Percentiles rank a stretch among this genome's conserved stretches.
These are phyloP conservation scores for Argyra leucocephala DNA, from an alignment of 2,888 invertebrate species.

Conservation along the genomic window DNA sequence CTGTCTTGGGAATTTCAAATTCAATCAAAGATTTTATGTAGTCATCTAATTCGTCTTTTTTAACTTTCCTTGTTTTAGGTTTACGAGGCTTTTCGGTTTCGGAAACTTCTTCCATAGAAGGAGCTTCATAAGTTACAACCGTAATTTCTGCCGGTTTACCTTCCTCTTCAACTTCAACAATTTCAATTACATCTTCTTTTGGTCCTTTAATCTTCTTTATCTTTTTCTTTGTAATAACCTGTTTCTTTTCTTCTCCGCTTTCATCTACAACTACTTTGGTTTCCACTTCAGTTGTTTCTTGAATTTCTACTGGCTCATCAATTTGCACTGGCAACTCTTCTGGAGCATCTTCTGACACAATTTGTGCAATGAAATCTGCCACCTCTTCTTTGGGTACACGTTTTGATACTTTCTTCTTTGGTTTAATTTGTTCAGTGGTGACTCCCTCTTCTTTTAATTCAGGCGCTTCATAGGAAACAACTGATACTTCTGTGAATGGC, in stretches of 20 bases:
- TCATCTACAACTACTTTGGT: constrained; percentile 34
- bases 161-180: constrained; percentile 37
- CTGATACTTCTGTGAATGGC: constrained; percentile 39
- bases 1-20: constrained; percentile 40
- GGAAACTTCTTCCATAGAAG: constrained; percentile 21
- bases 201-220: constrained; percentile 40
- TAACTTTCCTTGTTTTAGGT: constrained; percentile 34
- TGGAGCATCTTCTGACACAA: constrained; percentile 23
- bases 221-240: constrained; percentile 35
- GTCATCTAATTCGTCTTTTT: constrained; percentile 36
- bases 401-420: not conserved
- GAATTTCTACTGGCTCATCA: constrained; percentile 29
- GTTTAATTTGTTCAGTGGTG: constrained; percentile 12
- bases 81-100: constrained; percentile 24
- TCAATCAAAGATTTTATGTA: constrained; percentile 39
- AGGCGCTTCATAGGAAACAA: constrained; percentile 32
- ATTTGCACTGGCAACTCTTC: constrained; percentile 19
- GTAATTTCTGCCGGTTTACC: constrained; percentile 43
- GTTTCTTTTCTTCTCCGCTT: constrained; percentile 28
- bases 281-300: constrained; percentile 33
- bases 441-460: constrained; percentile 12
- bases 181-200: constrained; percentile 43
- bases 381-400: not conserved
- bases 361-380: not conserved
- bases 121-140: constrained; percentile 38